Percentiles rank a stretch among this genome's conserved stretches.
Evolutionary conservation across 2,888 invertebrate genomes (phyloP).

Genomic region (Plemyria rubiginata): DNA sequence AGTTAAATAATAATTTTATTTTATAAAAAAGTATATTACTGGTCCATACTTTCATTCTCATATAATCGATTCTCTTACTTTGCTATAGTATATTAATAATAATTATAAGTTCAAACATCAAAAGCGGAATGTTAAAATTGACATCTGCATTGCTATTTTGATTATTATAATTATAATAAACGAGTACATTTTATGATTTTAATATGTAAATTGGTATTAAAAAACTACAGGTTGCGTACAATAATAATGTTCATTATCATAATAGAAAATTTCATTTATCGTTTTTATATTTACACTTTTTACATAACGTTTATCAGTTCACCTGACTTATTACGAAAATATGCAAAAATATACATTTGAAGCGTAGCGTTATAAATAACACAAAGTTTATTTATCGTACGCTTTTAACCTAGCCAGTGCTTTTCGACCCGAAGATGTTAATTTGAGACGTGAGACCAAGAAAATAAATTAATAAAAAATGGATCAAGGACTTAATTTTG

Average conservation of each 20-base stretch:
- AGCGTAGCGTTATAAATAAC: constrained; percentile 59
- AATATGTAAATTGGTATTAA: constrained; percentile 20
- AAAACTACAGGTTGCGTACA: constrained; percentile 19
- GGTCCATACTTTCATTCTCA: constrained; percentile 56
- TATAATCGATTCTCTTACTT: constrained; percentile 30
- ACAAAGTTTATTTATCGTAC: constrained; percentile 56
- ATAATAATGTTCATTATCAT: background rate
- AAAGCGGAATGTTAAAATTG: constrained; percentile 76
- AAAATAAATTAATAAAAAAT: too few relatives aligned
- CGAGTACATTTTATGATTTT: constrained; percentile 29
- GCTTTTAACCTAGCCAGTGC: constrained; percentile 38
- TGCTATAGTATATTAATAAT: constrained; percentile 18
- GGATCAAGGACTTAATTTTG: too few relatives aligned
- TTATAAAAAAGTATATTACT: constrained; percentile 52
- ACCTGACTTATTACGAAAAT: constrained; percentile 40
- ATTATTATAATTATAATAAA: constrained; percentile 12
- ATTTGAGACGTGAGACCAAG: too few relatives aligned
- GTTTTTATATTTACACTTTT: constrained; percentile 25
- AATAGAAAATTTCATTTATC: constrained; percentile 18
- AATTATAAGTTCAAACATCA: constrained; percentile 58
- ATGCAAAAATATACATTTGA: constrained; percentile 49
- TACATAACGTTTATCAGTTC: constrained; percentile 22
- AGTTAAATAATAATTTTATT: constrained; percentile 39
- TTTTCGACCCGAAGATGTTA: constrained; percentile 5
- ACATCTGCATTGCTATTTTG: constrained; percentile 38